Base-by-base conservation (phyloP, 2,888 invertebrate species). In the Lithophane leautieri region DNA sequence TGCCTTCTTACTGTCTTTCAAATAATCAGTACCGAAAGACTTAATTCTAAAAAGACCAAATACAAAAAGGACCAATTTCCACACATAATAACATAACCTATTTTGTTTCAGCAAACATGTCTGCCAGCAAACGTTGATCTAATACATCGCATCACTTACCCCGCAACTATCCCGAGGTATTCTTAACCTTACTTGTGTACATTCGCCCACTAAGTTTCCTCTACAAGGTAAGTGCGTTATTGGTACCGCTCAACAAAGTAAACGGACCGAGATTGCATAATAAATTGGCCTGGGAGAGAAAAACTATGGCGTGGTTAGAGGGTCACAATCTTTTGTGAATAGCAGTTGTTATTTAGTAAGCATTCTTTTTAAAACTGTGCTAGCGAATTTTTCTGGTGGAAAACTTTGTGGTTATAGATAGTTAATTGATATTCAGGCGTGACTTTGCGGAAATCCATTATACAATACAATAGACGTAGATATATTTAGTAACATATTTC, bases 251-350 rank as follows among this genome's bases (percentile, higher is more conserved):
- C 44, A 73, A 50, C 76, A 68, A 66, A 78, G 80, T 76, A 73
- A 83, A 83, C 69, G 70, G 73, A 80, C 76, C 42, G 47, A 83
- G 70, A 83, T 83, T 83, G 82, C 80, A 83, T 83, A 80, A 74
- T 83, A 83, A 83, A 83, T 80, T 83, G 80, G 71, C 58, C 34
- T 67, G 73, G n/a, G 56, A 80, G 42, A 56, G 61, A 79, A 75
- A 79, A 83, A 61, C 70, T 74, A 73, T 58, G 28, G 66, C 42
- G 50, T 47, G 50, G 67, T 78, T 76, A 80, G 25, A 56, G 47
- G 61, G 52, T 56, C 70, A 73, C 71, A 73, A 72, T 72, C 56
- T 81, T 76, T 69, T 34, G 65, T 81, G 69, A 66, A 70, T 77
- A 44, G 65, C 70, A 58, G 6, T 70, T 22, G 16, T 16, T 52